Base-by-base conservation (phyloP, 2,888 invertebrate species). In the Congeria kusceri region DNA sequence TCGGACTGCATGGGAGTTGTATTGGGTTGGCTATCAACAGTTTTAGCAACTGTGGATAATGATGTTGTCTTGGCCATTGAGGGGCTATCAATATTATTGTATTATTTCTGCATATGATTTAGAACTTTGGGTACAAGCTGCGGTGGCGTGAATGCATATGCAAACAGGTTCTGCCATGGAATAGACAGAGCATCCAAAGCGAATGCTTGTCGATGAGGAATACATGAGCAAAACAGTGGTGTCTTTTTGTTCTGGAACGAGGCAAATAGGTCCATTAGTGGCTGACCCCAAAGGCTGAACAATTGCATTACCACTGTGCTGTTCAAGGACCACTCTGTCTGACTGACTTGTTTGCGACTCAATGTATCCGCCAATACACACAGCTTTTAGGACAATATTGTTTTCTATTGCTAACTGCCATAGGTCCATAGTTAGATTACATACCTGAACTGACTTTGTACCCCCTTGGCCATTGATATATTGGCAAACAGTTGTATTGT, bases 391-490 rank as follows among this genome's bases (percentile, higher is more conserved):
- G 7, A 18, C 32, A 11, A 72, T 63, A 11, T 71, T 63, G 47
- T 61, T 18, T 29, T 53, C 2, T 5, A 64, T 23, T 11, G 67
- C 72, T n/a, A 59, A 47, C 4, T 65, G 15, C 77, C 77, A 79
- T 15, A 76, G 59, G 29, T 80, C 28, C 69, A 23, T 27, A n/a
- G 80, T 76, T 49, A 69, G 59, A 62, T 53, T 39, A 47, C 72
- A 80, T 39, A 76, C 46, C 28, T 68, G 56, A 0, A 47, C 20
- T 1, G 72, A 80, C 15, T 44, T 23, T 20, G 74, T 74, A n/a
- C 79, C 74, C 23, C 79, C 71, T 47, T 71, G 76, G 5, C 49
- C 47, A 27, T 80, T 75, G 13, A 80, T 59, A 27, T 75, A 75
- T 32, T 74, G 71, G 15, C 57, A 62, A 15, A 75, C 75, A 20